Evolutionary conservation across 2,113 vertebrate species (phyloP).

Genomic region (Hyperopisus bebe): DNA sequence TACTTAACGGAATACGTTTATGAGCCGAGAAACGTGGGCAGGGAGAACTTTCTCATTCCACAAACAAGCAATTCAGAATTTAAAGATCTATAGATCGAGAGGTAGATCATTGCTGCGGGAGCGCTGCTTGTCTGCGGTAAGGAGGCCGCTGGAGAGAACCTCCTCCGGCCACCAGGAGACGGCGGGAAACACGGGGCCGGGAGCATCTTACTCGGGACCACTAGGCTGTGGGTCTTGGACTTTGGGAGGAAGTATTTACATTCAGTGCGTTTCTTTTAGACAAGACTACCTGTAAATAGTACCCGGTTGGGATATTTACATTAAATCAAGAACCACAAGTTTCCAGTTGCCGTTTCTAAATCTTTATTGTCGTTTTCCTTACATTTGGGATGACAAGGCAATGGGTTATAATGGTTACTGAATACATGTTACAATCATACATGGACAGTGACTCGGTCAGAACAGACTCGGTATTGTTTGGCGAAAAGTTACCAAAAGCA

Average conservation of each 20-base stretch:
- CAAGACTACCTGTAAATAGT: not conserved
- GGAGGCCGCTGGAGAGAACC: not conserved
- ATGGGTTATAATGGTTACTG: conserved; percentile 26
- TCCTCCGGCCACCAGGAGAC: not conserved
- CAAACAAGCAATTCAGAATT: not conserved
- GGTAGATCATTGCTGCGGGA: not conserved
- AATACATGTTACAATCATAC: conserved; percentile 34
- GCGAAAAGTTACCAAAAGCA: not conserved
- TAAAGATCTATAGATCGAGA: not conserved
- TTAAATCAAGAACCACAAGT: not conserved
- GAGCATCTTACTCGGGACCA: not conserved
- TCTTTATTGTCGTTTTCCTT: conserved; percentile 25
- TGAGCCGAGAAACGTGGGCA: not conserved
- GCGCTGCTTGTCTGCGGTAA: not conserved
- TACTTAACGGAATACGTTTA: not conserved
- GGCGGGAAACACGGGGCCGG: not conserved
- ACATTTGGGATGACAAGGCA: conserved; percentile 24
- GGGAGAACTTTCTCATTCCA: not conserved
- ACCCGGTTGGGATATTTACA: not conserved
- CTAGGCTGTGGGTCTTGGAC: not conserved
- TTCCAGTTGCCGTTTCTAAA: not conserved
- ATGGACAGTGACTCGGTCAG: not conserved
- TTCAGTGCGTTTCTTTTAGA: not conserved
- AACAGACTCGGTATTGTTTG: not conserved
- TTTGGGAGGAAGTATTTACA: too few species aligned